phyloP scores from a whole-genome alignment of 2,888 invertebrate species.

The Bimastos eiseni region DNA sequence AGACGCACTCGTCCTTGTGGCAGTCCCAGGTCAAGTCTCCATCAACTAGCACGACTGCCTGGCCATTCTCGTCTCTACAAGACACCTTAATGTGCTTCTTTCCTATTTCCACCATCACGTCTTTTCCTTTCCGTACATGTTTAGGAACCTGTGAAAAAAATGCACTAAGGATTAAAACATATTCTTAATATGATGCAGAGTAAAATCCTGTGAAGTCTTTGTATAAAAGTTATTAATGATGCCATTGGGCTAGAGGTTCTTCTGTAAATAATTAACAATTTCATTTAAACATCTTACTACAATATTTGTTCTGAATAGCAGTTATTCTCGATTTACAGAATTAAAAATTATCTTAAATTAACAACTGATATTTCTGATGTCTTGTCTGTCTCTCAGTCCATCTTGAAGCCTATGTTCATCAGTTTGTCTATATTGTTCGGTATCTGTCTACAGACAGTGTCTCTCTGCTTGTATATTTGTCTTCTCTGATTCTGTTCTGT shows the following conservation, averaged over 20 bases:
- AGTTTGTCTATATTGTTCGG: background rate
- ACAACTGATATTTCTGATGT: background rate
- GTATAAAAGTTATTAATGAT: background rate
- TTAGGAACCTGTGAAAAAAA: constrained; percentile 54
- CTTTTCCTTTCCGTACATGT: constrained; percentile 70
- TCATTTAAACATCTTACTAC: background rate
- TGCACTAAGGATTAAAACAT: background rate
- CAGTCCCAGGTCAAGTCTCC: constrained; percentile 73
- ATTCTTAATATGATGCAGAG: background rate
- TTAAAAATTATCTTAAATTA: background rate
- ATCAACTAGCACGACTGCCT: constrained; percentile 65
- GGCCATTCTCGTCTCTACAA: constrained; percentile 43
- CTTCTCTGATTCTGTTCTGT: background rate
- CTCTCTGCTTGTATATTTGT: background rate
- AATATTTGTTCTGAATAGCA: background rate
- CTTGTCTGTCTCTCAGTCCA: background rate
- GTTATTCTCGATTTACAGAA: background rate
- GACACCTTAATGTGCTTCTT: constrained; percentile 60
- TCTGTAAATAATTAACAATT: background rate
- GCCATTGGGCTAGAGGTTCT: background rate
- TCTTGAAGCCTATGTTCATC: background rate
- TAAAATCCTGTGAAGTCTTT: background rate
- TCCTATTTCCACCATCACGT: constrained; percentile 71
- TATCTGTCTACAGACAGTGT: background rate
- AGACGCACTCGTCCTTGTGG: constrained; percentile 74